phyloP scores from a whole-genome alignment of 2,888 invertebrate genomes.

The Andrena dorsata region DNA sequence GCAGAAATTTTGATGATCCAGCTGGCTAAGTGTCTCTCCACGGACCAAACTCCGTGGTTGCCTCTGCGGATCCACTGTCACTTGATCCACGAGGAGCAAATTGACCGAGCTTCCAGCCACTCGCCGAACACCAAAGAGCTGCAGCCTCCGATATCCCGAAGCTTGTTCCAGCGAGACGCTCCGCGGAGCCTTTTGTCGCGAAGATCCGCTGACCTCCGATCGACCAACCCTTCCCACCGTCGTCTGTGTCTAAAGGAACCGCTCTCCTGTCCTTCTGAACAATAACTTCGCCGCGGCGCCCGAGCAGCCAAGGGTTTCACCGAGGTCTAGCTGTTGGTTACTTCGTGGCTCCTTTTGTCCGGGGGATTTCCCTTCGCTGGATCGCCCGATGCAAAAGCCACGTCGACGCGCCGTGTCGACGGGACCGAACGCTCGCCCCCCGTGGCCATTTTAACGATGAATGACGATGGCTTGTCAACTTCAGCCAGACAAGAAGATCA shows the following conservation, averaged over 20 bases:
- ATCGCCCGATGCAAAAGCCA: not conserved
- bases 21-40: too few species aligned
- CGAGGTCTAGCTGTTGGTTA: not conserved
- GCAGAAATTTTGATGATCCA: too few species aligned
- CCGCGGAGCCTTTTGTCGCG: not conserved
- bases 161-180: not conserved
- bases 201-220: not conserved
- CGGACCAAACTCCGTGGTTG: not conserved
- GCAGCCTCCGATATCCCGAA: not conserved
- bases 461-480: slow-evolving; percentile 30
- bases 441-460: slow-evolving; percentile 20
- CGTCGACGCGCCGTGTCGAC: not conserved
- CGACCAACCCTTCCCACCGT: not conserved
- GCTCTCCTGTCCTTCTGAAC: not conserved
- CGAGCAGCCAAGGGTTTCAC: not conserved
- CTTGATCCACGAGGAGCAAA: not conserved
- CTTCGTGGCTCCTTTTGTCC: not conserved
- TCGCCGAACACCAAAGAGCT: not conserved
- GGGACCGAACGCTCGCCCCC: not conserved
- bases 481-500: slow-evolving; percentile 33
- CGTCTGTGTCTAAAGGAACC: not conserved
- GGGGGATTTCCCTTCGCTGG: not conserved
- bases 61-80: not conserved
- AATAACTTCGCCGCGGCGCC: not conserved
- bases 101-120: not conserved